Evolutionary conservation across 1,140 invertebrate species (phyloP).

Genomic region (Sminthurinus signatus): DNA sequence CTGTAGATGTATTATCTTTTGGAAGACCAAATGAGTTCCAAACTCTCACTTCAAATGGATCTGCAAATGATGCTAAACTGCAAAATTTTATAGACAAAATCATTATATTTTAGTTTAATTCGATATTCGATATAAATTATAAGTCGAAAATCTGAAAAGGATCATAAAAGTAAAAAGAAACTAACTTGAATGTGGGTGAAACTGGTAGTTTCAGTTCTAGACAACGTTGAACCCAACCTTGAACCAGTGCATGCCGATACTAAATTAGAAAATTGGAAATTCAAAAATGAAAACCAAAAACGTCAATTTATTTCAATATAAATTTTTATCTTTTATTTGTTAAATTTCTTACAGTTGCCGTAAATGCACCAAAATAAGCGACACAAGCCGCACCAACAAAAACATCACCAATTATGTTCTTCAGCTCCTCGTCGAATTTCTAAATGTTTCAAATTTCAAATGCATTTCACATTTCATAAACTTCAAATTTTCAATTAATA

Average conservation of each 20-base stretch:
- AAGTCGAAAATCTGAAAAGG: not conserved
- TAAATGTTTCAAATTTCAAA: conserved; percentile 25
- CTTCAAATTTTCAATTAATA: conserved; percentile 4
- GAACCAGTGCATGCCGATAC: conserved; percentile 62
- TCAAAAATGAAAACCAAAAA: no score
- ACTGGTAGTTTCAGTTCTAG: conserved; percentile 59
- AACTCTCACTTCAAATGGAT: conserved; percentile 70
- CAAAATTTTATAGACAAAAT: no score
- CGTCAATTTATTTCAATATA: no score
- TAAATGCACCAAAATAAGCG: conserved; percentile 83
- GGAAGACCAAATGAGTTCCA: conserved; percentile 80
- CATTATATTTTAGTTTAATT: no score
- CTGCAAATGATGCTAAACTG: conserved; percentile 69
- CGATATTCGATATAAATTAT: no score
- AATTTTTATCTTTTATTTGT: no score
- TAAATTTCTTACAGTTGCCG: no score
- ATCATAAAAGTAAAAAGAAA: not conserved
- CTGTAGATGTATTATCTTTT: conserved; percentile 72
- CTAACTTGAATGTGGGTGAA: conserved; percentile 57
- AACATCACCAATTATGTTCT: conserved; percentile 69
- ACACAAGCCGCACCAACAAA: conserved; percentile 75
- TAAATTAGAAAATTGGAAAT: no score
- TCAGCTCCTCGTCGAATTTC: conserved; percentile 50
- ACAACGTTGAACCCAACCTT: conserved; percentile 61
- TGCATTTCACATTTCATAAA: not conserved